Conservation (phyloP, 2,888 invertebrate species). For the Epinotia bilunana region DNA sequence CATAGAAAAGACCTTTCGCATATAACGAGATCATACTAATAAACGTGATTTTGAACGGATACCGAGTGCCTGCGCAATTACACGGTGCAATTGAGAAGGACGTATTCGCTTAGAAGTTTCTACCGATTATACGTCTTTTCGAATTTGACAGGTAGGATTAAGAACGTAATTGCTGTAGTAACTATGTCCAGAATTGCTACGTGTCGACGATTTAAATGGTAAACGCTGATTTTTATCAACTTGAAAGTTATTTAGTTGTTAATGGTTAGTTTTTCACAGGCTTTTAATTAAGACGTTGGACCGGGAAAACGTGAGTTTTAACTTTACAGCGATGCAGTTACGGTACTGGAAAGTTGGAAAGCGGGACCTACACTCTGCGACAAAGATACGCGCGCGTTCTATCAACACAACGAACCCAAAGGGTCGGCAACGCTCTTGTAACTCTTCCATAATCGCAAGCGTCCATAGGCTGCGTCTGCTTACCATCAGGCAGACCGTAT, state of each 20-base stretch:
- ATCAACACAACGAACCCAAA: too few relatives aligned
- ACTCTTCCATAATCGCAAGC: too few relatives aligned
- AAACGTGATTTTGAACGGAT: constrained; percentile 38
- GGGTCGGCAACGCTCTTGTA: too few relatives aligned
- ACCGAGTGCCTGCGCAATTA: constrained; percentile 32
- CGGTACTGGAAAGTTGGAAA: too few relatives aligned
- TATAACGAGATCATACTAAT: constrained; percentile 6
- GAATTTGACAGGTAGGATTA: neutral
- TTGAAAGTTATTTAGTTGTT: constrained; percentile 17
- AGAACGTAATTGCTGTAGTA: constrained; percentile 32
- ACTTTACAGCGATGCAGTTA: too few relatives aligned
- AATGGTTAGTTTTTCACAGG: neutral
- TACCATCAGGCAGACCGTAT: too few relatives aligned
- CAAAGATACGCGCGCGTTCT: too few relatives aligned
- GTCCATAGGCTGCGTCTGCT: too few relatives aligned
- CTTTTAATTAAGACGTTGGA: neutral
- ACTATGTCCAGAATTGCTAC: constrained; percentile 23
- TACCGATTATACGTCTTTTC: neutral
- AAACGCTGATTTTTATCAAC: constrained; percentile 32
- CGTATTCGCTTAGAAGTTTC: neutral
- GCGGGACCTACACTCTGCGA: too few relatives aligned
- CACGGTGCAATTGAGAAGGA: neutral
- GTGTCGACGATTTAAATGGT: constrained; percentile 32
- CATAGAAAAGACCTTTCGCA: neutral
- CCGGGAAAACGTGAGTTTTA: neutral